phyloP scores from a whole-genome alignment of 1,140 invertebrate species.

The Brachionus manjavacas region DNA sequence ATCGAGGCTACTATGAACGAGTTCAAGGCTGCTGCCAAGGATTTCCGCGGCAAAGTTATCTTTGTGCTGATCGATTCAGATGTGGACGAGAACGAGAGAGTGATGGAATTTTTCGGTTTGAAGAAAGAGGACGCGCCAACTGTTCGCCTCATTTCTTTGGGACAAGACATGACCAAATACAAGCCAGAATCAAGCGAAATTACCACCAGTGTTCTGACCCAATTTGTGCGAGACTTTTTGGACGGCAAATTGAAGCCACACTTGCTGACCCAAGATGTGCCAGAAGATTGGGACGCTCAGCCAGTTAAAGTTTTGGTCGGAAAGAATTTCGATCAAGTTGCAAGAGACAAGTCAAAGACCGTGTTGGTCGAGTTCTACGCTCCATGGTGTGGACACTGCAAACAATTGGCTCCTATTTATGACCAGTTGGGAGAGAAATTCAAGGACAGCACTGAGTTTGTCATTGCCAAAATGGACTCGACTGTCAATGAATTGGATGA shows the following conservation, averaged over 20 bases:
- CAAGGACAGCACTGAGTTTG: slow-evolving; percentile 72
- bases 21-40: slow-evolving; percentile 68
- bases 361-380: slow-evolving; percentile 92
- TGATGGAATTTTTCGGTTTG: slow-evolving; percentile 98
- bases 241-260: slow-evolving; percentile 85
- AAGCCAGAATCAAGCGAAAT: slow-evolving; percentile 79
- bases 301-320: slow-evolving; percentile 90
- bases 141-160: slow-evolving; percentile 84
- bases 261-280: slow-evolving; percentile 83
- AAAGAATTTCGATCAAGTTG: slow-evolving; percentile 91
- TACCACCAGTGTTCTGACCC: slow-evolving; percentile 68
- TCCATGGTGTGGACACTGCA: slow-evolving; percentile 74
- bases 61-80: slow-evolving; percentile 92
- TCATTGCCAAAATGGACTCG: slow-evolving; percentile 97
- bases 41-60: slow-evolving; percentile 78
- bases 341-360: slow-evolving; percentile 77
- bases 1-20: slow-evolving; percentile 67
- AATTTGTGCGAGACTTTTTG: slow-evolving; percentile 80
- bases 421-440: slow-evolving; percentile 80
- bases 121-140: slow-evolving; percentile 83
- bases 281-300: slow-evolving; percentile 91
- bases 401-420: slow-evolving; percentile 90
- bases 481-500: slow-evolving; percentile 89
- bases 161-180: slow-evolving; percentile 97
- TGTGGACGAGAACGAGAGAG: slow-evolving; percentile 89